Base-by-base conservation (phyloP, 1,140 invertebrate genomes). In the Zaprionus kolodkinae region DNA sequence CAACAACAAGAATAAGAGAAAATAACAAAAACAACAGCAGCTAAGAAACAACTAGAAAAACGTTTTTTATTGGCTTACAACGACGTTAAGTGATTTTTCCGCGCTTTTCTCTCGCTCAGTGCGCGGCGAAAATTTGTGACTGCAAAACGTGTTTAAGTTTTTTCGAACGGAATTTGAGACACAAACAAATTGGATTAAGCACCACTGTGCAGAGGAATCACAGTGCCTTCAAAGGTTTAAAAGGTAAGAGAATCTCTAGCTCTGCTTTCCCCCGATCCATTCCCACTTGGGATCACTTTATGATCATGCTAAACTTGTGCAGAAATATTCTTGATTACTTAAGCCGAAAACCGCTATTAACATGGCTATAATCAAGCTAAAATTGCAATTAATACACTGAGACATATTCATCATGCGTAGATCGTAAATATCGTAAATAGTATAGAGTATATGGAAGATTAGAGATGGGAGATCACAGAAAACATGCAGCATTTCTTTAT, bases 21-120 rank as follows among this genome's bases (percentile, higher is more conserved):
- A 17, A 9, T 30, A 66, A 60, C 61, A 65, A 65, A 57, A 69
- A 50, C 55, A 74, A 69, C 71, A 68, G 38, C 50, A 56, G 27
- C 65, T 67, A 57, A 72, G 52, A 62, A 79, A 76, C 71, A 64
- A 80, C 79, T 70, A 86, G 7, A 85, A 81, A 86, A 81, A 86
- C 85, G 85, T 89, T 88, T 84, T 88, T 87, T 88, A 88, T 88
- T 88, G 78, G 84, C 84, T 78, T 48, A 65, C 50, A 55, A 56
- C 50, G 21, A 1, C 21, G 21, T 56, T 65, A 65, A 65, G 54
- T 65, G 52, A 65, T 55, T 65, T 64, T 64, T 54, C 61, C 61
- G 15, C 17, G 45, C n/a, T 15, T 17, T 50, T 50, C 9, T n/a
- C 45, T 54, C 36, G 69, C 45, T 54, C 36, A 73, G 71, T 73